Evolutionary conservation across 2,888 invertebrate species (phyloP).

Genomic region (Smittia sp.): DNA sequence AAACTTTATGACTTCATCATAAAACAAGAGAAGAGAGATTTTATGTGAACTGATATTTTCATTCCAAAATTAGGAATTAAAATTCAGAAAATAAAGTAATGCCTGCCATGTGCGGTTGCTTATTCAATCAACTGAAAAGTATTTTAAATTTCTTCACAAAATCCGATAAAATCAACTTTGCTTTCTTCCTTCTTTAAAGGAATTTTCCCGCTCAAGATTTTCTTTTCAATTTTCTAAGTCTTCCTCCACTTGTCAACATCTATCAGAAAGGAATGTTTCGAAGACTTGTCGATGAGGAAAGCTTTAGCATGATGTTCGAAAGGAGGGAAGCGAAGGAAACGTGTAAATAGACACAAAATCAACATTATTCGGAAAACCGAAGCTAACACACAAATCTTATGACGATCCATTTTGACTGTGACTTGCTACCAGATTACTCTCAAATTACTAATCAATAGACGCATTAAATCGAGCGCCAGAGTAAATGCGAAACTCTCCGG

Average conservation of each 20-base stretch:
- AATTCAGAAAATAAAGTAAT: background rate
- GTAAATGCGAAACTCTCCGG: background rate
- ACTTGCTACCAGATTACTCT: slow-evolving; percentile 27
- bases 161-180: no score
- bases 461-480: slow-evolving; percentile 34
- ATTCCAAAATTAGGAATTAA: slow-evolving; percentile 6
- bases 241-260: slow-evolving; percentile 37
- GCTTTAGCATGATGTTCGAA: background rate
- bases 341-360: slow-evolving; percentile 37
- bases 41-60: background rate
- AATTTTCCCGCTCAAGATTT: background rate
- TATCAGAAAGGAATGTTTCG: slow-evolving; percentile 26
- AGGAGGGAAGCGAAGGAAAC: background rate
- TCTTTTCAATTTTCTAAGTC: slow-evolving; percentile 27
- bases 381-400: no score
- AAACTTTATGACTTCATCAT: slow-evolving; percentile 2
- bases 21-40: background rate
- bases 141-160: background rate
- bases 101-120: background rate
- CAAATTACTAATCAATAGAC: slow-evolving; percentile 42
- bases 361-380: slow-evolving; percentile 39
- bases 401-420: background rate
- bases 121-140: background rate
- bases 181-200: background rate
- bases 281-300: background rate